phyloP scores from a whole-genome alignment of 2,888 invertebrate genomes.

The Allolobophora icterica region DNA sequence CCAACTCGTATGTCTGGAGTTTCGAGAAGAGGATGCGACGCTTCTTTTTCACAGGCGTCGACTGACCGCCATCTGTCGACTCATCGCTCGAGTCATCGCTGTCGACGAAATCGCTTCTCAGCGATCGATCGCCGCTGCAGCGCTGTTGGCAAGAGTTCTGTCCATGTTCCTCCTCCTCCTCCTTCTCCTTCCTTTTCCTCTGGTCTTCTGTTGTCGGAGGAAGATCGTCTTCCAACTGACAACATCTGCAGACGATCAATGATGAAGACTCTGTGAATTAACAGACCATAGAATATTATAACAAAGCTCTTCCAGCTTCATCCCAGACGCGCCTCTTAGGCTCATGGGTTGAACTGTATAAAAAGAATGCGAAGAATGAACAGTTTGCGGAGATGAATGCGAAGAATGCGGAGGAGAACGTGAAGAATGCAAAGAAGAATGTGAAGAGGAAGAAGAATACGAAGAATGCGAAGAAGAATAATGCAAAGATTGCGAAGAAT shows the following conservation, averaged over 20 bases:
- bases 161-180: no score
- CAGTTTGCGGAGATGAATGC: no score
- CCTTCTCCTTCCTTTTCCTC: no score
- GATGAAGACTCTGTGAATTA: not conserved
- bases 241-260: not conserved
- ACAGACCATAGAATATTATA: not conserved
- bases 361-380: no score
- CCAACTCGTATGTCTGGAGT: conserved; percentile 36
- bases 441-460: no score
- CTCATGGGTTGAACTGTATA: no score
- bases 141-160: not conserved
- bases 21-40: conserved; percentile 39
- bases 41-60: conserved; percentile 25
- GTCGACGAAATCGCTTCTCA: not conserved
- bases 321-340: no score
- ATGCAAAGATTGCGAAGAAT: no score
- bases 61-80: not conserved
- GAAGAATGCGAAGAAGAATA: no score
- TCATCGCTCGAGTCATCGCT: not conserved
- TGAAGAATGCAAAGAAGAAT: no score
- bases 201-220: not conserved
- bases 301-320: no score
- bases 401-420: no score
- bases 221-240: not conserved
- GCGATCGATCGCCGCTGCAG: not conserved